These are phyloP conservation scores for Cyrtodaria siliqua DNA, from an alignment of 2,888 invertebrate species.

Conservation along the genomic window DNA sequence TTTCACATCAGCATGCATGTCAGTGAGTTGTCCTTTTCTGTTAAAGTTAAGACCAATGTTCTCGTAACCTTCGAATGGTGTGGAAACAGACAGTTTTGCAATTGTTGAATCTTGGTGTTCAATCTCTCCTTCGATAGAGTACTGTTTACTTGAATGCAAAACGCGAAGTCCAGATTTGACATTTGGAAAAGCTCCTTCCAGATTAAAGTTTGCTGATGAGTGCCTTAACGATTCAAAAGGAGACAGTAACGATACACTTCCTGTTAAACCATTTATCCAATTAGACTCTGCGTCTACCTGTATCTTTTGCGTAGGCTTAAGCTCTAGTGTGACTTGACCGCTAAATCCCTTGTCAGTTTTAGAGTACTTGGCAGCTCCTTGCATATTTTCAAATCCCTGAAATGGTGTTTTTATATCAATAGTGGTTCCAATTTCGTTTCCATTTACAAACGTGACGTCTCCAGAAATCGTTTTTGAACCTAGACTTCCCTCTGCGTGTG, in stretches of 20 bases:
- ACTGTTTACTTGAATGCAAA: constrained; percentile 14
- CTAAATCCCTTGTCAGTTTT: constrained; percentile 17
- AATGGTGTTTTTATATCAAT: constrained; percentile 33
- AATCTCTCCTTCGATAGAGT: constrained; percentile 12
- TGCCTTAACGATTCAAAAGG: constrained; percentile 24
- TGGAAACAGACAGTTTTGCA: constrained; percentile 17
- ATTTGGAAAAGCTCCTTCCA: constrained; percentile 16
- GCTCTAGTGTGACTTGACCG: constrained; percentile 14
- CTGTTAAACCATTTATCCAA: constrained; percentile 16
- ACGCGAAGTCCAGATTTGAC: constrained; percentile 19
- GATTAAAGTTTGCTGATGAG: constrained; percentile 14
- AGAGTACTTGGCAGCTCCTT: constrained; percentile 4
- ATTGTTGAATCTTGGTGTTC: constrained; percentile 1
- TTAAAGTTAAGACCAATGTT: constrained; percentile 18
- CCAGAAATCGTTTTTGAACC: constrained; percentile 6
- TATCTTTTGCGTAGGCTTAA: neutral
- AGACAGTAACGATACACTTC: constrained; percentile 17
- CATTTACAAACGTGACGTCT: constrained; percentile 9
- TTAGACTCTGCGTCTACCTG: constrained; percentile 1
- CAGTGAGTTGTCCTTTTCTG: constrained; percentile 6
- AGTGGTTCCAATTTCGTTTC: constrained; percentile 3
- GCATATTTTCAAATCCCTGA: constrained; percentile 27
- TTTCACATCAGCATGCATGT: constrained; percentile 24
- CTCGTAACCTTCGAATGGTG: constrained; percentile 48
- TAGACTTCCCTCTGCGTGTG: constrained; percentile 16